phyloP scores from a whole-genome alignment of 2,888 invertebrate genomes.

The Drosophila formosana region DNA sequence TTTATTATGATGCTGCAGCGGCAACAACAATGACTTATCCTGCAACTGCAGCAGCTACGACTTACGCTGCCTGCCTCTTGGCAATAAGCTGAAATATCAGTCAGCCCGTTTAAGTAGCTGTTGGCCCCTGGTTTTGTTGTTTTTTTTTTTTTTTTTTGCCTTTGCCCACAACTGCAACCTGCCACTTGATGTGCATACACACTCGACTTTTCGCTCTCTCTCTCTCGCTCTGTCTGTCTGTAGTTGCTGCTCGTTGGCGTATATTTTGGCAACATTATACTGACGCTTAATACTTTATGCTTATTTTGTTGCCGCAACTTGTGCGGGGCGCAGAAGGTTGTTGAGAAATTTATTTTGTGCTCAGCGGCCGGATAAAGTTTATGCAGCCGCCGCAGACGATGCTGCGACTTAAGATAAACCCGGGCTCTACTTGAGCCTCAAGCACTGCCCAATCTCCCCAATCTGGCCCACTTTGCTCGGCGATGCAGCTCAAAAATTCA shows the following conservation, averaged over 20 bases:
- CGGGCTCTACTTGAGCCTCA: slow-evolving; percentile 30
- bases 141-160: neutral
- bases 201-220: neutral
- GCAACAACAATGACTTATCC: slow-evolving; percentile 19
- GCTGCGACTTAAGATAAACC: slow-evolving; percentile 28
- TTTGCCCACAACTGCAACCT: slow-evolving; percentile 32
- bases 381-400: slow-evolving; percentile 30
- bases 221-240: neutral
- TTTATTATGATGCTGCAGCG: slow-evolving; percentile 65
- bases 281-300: slow-evolving; percentile 72
- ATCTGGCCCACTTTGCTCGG: neutral
- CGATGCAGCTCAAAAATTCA: slow-evolving; percentile 59
- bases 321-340: slow-evolving; percentile 20
- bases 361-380: slow-evolving; percentile 63
- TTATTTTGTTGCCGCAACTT: slow-evolving; percentile 67
- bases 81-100: slow-evolving; percentile 68
- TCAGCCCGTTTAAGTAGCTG: slow-evolving; percentile 64
- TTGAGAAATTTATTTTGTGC: slow-evolving; percentile 61
- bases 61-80: slow-evolving; percentile 41
- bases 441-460: slow-evolving; percentile 8
- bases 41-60: slow-evolving; percentile 29
- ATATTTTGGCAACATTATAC: slow-evolving; percentile 74
- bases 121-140: slow-evolving; percentile 49
- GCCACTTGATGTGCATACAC: slow-evolving; percentile 44
- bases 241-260: slow-evolving; percentile 25